These are phyloP conservation scores for Dryomyza anilis DNA, from an alignment of 2,888 invertebrate genomes.

Conservation along the genomic window DNA sequence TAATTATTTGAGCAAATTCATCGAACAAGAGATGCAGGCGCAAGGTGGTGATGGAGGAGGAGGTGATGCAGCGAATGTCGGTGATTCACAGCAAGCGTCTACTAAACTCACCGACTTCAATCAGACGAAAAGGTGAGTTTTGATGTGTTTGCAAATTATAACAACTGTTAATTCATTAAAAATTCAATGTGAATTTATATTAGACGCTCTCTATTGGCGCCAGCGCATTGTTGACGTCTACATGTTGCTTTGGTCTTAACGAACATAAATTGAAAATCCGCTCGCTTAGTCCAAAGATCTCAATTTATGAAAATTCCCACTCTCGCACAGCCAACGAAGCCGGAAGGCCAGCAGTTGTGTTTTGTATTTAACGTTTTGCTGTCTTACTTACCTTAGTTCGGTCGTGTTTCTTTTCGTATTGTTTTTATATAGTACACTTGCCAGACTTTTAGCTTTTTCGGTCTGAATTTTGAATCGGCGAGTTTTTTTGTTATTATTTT, in stretches of 20 bases:
- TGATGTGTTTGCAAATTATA: no score
- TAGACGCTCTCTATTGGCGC: background rate
- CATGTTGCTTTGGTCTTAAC: background rate
- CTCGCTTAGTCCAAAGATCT: background rate
- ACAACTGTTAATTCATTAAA: no score
- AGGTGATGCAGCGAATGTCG: constrained; percentile 14
- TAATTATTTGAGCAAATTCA: constrained; percentile 33
- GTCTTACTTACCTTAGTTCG: no score
- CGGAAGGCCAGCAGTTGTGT: constrained; percentile 10
- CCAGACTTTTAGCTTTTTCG: background rate
- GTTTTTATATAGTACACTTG: background rate
- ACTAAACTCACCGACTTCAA: no score
- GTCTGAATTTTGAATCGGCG: background rate
- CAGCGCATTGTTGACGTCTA: background rate
- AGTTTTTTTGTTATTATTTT: background rate
- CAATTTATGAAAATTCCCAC: background rate
- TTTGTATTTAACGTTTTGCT: no score
- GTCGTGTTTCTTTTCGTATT: background rate
- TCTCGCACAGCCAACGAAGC: background rate
- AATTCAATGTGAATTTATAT: background rate
- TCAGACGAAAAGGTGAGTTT: constrained; percentile 44
- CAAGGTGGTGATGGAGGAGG: constrained; percentile 8
- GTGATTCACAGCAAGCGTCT: constrained; percentile 42
- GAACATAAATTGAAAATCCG: background rate
- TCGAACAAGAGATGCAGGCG: constrained; percentile 36